Conservation (phyloP, 2,113 vertebrate genomes). For the Acinonyx jubatus region DNA sequence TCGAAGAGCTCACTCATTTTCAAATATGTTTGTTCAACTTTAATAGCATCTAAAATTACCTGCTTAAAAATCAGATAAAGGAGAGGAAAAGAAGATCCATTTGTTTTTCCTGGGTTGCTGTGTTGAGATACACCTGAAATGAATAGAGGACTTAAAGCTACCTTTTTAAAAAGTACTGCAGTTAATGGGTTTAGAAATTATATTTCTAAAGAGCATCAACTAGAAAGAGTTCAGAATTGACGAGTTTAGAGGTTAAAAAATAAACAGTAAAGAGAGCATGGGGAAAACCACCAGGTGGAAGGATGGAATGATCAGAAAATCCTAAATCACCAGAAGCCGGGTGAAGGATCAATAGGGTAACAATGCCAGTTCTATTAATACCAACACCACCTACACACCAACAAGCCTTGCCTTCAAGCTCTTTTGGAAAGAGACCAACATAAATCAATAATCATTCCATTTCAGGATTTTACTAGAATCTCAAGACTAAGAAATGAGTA, state of each 20-base stretch:
- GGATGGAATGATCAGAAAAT: not conserved
- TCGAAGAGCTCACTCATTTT: not conserved
- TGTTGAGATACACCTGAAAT: not conserved
- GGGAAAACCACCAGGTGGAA: not conserved
- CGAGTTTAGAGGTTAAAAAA: not conserved
- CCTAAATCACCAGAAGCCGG: not conserved
- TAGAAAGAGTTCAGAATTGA: constrained; percentile 6
- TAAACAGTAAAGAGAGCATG: not conserved
- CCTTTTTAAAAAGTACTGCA: not conserved
- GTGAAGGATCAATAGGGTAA: not conserved
- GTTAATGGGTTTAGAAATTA: not conserved
- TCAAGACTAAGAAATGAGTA: not conserved
- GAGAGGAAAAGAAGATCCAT: not conserved
- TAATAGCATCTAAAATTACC: not conserved
- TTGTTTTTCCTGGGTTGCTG: not conserved
- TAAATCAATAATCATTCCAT: not conserved
- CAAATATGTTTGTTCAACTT: not conserved
- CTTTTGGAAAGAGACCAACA: not conserved
- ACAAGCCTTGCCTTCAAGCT: not conserved
- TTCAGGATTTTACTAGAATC: constrained; percentile 4
- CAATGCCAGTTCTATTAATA: not conserved
- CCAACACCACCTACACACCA: not conserved
- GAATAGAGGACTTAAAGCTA: not conserved
- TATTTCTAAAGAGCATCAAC: not conserved
- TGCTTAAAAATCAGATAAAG: constrained; percentile 7